phyloP scores from a whole-genome alignment of 1,140 invertebrate genomes.

The Mylabris phalerata region DNA sequence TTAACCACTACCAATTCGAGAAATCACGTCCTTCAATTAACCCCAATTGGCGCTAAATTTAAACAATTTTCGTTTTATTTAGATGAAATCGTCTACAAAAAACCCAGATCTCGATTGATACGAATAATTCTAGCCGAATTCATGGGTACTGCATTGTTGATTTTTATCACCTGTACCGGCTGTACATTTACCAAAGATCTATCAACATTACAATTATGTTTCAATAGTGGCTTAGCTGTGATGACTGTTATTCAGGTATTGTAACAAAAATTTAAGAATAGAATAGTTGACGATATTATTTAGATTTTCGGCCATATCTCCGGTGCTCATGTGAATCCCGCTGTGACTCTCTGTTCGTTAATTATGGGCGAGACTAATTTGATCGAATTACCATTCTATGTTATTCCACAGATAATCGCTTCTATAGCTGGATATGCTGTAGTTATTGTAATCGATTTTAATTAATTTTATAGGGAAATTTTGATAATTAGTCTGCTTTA shows the following conservation, averaged over 20 bases:
- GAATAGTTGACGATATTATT: conserved; percentile 18
- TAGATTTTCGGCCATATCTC: conserved; percentile 63
- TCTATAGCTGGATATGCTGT: conserved; percentile 58
- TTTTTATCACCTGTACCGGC: conserved; percentile 34
- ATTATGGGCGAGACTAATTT: conserved; percentile 58
- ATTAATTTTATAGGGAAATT: not conserved
- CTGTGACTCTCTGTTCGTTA: conserved; percentile 61
- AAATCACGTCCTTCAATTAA: not conserved
- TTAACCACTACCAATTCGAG: not conserved
- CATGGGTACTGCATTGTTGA: conserved; percentile 39
- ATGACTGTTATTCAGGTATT: conserved; percentile 32
- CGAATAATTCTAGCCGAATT: conserved; percentile 33
- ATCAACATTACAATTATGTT: conserved; percentile 25
- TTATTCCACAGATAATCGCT: conserved; percentile 63
- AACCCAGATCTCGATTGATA: not conserved
- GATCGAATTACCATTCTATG: conserved; percentile 58
- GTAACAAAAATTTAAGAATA: not conserved
- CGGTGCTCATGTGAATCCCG: conserved; percentile 70
- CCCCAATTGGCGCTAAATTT: too few species aligned
- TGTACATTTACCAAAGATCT: conserved; percentile 20
- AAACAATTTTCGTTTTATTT: not conserved
- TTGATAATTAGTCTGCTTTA: conserved; percentile 12
- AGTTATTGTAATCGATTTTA: conserved; percentile 43
- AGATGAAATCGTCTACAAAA: not conserved
- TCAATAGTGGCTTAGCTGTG: conserved; percentile 31